A percentile compares a stretch with the other conserved stretches of the same genome.
phyloP scores from a whole-genome alignment of 2,888 invertebrate genomes.

The Drosophila longiperda region DNA sequence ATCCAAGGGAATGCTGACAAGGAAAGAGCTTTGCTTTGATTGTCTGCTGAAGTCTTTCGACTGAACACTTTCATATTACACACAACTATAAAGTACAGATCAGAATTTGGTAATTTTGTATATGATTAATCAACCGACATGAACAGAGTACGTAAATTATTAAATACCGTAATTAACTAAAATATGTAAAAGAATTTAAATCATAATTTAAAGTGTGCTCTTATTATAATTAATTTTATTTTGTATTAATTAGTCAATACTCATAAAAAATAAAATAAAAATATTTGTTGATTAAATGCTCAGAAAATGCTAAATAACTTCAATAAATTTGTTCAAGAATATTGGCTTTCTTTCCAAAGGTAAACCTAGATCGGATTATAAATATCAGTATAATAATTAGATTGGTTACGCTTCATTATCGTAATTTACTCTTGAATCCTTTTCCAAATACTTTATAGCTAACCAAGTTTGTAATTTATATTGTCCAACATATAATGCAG shows the following conservation, averaged over 20 bases:
- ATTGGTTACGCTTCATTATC: not conserved
- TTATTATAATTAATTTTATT: not conserved
- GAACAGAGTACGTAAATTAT: not conserved
- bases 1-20: not conserved
- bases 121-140: not conserved
- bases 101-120: not conserved
- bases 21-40: constrained; percentile 16
- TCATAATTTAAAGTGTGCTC: not conserved
- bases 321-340: not conserved
- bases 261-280: not conserved
- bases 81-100: not conserved
- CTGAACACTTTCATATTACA: not conserved
- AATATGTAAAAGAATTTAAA: not conserved
- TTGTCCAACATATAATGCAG: constrained; percentile 2
- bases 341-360: not conserved
- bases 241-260: not conserved
- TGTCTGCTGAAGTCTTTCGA: not conserved
- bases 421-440: not conserved
- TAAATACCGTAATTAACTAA: not conserved
- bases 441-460: not conserved
- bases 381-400: not conserved
- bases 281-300: not conserved
- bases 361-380: not conserved
- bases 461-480: not conserved
- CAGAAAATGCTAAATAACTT: not conserved